Base-by-base conservation (phyloP, 1,140 invertebrate species). In the Micrasema longulum region DNA sequence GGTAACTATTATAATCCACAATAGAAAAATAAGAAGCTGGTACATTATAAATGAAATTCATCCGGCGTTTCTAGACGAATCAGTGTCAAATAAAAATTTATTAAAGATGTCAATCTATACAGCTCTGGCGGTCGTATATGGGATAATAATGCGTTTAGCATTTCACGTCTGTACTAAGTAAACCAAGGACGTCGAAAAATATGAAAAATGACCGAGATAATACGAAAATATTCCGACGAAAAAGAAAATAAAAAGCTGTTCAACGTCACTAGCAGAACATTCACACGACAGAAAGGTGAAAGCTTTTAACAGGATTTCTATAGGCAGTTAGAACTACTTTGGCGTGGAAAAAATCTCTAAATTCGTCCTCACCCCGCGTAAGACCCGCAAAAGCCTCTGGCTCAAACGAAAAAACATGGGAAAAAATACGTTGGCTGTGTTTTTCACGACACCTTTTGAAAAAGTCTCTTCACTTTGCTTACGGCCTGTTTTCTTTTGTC, bases 171-270 rank as follows among this genome's bases (percentile, higher is more conserved):
- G 7, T 14, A 31, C 16, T 55, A 31, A 26, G 22, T 55, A 31
- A 16, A 31, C 52, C 26, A 23, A 9, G 7, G 52, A 14, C 52
- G 26, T 26, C 26, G 52, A 11, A 60, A 60, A 41, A 38, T 60
- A 60, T 38, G 35, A 41, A 60, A 60, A 60, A 60, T 60, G 35
- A 20, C 36, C 22, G 55, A 10, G 35, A 38, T 41, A 41, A 41
- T 41, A 36, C 22, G 55, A 18, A 60, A 60, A 60, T 55, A 60
- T 41, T 60, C 55, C 10, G 10, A 9, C 9, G 18, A 43, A 55
- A 55, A 55, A 9, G 52, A 55, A 55, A 55, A 55, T 55, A 55
- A 55, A 55, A 55, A 60, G 35, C 55, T 41, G 36, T 60, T 60
- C 22, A 60, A 60, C 22, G 55, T 60, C 55, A 60, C 35, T 35